These are phyloP conservation scores for Myripristis jacobus DNA, from an alignment of 2,797 vertebrate genomes.

Conservation along the genomic window DNA sequence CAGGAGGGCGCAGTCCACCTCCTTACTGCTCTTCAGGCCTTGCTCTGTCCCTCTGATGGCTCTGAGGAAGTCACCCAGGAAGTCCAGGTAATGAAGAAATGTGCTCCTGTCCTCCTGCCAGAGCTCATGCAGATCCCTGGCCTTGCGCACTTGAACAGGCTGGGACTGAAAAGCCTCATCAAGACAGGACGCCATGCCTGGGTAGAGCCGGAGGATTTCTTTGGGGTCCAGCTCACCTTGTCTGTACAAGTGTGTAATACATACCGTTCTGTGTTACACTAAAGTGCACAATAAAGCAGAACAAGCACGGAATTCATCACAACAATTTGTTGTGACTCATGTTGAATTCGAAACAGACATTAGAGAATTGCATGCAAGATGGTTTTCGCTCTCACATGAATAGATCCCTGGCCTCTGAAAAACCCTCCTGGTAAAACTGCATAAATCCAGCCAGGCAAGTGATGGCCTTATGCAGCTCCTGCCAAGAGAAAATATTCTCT, in stretches of 20 bases:
- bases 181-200: slow-evolving; percentile 50
- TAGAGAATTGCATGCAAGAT: background rate
- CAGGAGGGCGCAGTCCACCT: slow-evolving; percentile 79
- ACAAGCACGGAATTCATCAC: slow-evolving; percentile 1
- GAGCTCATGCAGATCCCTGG: slow-evolving; percentile 64
- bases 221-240: slow-evolving; percentile 80
- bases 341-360: slow-evolving; percentile 11
- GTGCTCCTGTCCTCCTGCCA: slow-evolving; percentile 54
- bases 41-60: slow-evolving; percentile 53
- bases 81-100: slow-evolving; percentile 69
- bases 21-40: slow-evolving; percentile 50
- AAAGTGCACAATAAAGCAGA: slow-evolving; percentile 11
- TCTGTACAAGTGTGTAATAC: slow-evolving; percentile 59
- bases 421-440: slow-evolving; percentile 78
- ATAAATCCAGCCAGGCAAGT: slow-evolving; percentile 77
- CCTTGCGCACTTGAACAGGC: slow-evolving; percentile 50
- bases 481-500: slow-evolving; percentile 35
- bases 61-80: slow-evolving; percentile 73
- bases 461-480: slow-evolving; percentile 74
- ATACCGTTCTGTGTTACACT: slow-evolving; percentile 40
- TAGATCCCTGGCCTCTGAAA: slow-evolving; percentile 76
- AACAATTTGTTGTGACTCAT: slow-evolving; percentile 17
- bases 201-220: slow-evolving; percentile 79
- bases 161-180: slow-evolving; percentile 62
- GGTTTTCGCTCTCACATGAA: slow-evolving; percentile 77